phyloP scores from a whole-genome alignment of 2,113 vertebrate species.

The Macquaria ambigua region DNA sequence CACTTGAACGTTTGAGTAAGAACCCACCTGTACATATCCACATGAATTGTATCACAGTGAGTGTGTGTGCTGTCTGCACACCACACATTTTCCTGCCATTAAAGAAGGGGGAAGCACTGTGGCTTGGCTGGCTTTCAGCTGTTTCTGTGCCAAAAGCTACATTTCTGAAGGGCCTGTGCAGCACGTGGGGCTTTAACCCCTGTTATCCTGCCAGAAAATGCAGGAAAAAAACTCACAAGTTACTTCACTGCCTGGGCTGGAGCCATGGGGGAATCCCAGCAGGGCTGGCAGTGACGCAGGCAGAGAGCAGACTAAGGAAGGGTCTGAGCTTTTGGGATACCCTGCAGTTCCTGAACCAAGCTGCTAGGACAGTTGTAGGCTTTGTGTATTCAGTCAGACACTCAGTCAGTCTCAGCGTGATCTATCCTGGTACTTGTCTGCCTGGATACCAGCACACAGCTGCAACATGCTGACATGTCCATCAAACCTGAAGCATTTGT shows the following conservation, averaged over 20 bases:
- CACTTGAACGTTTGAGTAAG: constrained; percentile 31
- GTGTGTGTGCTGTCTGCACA: constrained; percentile 15
- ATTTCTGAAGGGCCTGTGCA: constrained; percentile 62
- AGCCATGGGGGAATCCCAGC: constrained; percentile 79
- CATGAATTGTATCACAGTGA: constrained; percentile 20
- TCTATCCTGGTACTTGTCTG: constrained; percentile 66
- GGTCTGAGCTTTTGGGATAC: constrained; percentile 60
- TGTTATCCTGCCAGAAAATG: constrained; percentile 78
- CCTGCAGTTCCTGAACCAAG: constrained; percentile 38
- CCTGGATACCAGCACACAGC: constrained; percentile 66
- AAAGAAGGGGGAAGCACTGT: constrained; percentile 40
- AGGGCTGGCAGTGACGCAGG: constrained; percentile 65
- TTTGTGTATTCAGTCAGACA: constrained; percentile 33
- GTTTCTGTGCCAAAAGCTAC: constrained; percentile 80
- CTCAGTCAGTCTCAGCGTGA: neutral
- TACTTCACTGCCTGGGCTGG: constrained; percentile 74
- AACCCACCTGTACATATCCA: constrained; percentile 42
- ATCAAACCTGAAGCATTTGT: constrained; percentile 63
- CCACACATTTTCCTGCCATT: constrained; percentile 52
- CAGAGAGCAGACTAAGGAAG: constrained; percentile 28
- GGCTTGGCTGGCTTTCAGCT: constrained; percentile 82
- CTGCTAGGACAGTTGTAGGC: constrained; percentile 32
- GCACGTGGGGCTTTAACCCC: constrained; percentile 55
- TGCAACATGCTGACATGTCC: constrained; percentile 58
- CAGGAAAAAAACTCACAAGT: constrained; percentile 39